Conservation (phyloP, 1,140 invertebrate genomes). For the Vollenhovia emeryi region DNA sequence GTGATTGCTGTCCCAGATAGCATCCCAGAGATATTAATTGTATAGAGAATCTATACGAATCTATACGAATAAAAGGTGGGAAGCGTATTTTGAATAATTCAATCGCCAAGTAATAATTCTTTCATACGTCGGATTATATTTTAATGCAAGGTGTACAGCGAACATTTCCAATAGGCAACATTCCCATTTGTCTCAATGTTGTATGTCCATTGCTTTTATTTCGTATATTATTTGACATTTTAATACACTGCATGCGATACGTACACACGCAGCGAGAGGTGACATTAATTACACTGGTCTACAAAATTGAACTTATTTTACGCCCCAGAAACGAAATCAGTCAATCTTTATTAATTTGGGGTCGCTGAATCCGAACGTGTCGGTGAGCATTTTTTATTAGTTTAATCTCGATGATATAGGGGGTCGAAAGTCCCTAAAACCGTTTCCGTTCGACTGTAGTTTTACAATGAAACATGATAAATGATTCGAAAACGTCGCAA, state of each 20-base stretch:
- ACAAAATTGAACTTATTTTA: too few relatives aligned
- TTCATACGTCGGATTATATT: slow-evolving; percentile 18
- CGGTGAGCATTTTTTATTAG: too few relatives aligned
- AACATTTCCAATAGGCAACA: background rate
- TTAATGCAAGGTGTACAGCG: background rate
- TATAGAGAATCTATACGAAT: slow-evolving; percentile 5
- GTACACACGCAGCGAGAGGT: background rate
- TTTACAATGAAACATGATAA: too few relatives aligned
- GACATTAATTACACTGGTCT: background rate
- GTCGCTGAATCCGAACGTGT: too few relatives aligned
- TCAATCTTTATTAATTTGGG: too few relatives aligned
- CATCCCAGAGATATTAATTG: slow-evolving; percentile 53
- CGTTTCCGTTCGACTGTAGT: too few relatives aligned
- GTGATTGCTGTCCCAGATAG: slow-evolving; percentile 53
- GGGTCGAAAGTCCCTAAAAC: too few relatives aligned
- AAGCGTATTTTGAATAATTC: slow-evolving; percentile 23
- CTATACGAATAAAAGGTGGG: background rate
- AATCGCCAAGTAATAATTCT: background rate
- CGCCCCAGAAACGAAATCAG: too few relatives aligned
- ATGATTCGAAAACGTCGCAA: too few relatives aligned
- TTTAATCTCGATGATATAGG: too few relatives aligned
- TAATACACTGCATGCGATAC: background rate
- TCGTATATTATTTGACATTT: background rate
- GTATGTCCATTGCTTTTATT: background rate
- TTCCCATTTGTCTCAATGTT: background rate